phyloP scores from a whole-genome alignment of 2,888 invertebrate species.

The Crioceris asparagi region DNA sequence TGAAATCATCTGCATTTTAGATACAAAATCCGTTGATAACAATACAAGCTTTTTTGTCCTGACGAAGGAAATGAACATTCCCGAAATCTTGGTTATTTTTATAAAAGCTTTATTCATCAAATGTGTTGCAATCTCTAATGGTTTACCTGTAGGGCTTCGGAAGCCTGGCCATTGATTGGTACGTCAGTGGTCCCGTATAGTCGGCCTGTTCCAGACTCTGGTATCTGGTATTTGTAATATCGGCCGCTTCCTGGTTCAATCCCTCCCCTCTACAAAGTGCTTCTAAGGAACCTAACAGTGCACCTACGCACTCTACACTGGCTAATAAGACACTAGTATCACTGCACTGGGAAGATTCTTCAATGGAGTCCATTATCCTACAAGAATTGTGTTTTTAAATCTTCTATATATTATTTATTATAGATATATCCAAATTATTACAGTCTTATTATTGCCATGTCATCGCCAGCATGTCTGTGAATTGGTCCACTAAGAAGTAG shows the following conservation, averaged over 20 bases:
- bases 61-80: neutral
- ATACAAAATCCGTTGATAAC: too few species aligned
- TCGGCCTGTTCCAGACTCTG: slow-evolving; percentile 61
- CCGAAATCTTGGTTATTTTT: too few species aligned
- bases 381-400: too few species aligned
- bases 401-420: too few species aligned
- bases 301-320: slow-evolving; percentile 73
- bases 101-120: too few species aligned
- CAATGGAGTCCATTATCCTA: slow-evolving; percentile 86
- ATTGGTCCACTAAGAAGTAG: slow-evolving; percentile 47
- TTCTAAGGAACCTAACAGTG: slow-evolving; percentile 72
- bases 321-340: slow-evolving; percentile 67
- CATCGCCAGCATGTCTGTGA: slow-evolving; percentile 58
- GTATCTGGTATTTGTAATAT: slow-evolving; percentile 55
- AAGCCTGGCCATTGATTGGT: slow-evolving; percentile 71
- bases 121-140: too few species aligned
- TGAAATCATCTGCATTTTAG: too few species aligned
- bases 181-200: slow-evolving; percentile 75
- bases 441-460: slow-evolving; percentile 75
- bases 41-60: neutral
- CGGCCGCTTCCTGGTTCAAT: slow-evolving; percentile 50
- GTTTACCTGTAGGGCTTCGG: slow-evolving; percentile 68
- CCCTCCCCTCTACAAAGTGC: slow-evolving; percentile 67
- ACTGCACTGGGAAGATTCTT: slow-evolving; percentile 79
- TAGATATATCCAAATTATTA: slow-evolving; percentile 39